Evolutionary conservation across 2,888 invertebrate species (phyloP), one percentile per base, ranked within the genome.

Genomic region (Tetragnatha montana): DNA sequence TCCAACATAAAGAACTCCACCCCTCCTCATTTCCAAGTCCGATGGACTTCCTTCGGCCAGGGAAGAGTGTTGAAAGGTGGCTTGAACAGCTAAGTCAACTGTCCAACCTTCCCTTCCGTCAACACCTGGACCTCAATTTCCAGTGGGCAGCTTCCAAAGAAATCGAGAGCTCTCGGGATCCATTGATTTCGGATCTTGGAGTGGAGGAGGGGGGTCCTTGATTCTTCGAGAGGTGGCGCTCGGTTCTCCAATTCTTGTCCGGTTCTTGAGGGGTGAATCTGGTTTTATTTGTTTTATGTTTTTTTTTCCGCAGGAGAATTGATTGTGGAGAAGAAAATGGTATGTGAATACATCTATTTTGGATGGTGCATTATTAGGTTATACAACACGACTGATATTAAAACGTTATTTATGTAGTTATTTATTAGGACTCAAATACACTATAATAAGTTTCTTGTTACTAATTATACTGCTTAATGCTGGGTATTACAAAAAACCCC

Each of bases 1-100:
- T 60, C 47, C n/a, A 14, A 73, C n/a, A 74, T 21, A 74, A 68
- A 21, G 19, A 12, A 17, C 47, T 49, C 35, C 71, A 78, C 85
- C 78, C 71, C 79, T 85, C 51, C 71, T 85, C 85, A 85, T 85
- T 85, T 85, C 85, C 85, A 85, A 85, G 85, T 85, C 85, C 51
- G 51, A 85, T 85, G 69, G 69, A 49, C 76, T 79, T 79, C 85
- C 78, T 79, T 71, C 14, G 22, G 68, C 68, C 47, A 83, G 19
- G n/a, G 49, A 47, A 80, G 80, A 80, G 69, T 82, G 82, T 71
- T 88, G 74, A 49, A 70, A 49, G 85, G 84, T 89, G 85, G 75
- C 19, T 50, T 81, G 85, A 81, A 89, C 89, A 89, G 85, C 85
- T 70, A 85, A 89, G 89, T 89, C 89, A 89, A 89, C 89, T 85